Base-by-base conservation (phyloP, 2,113 vertebrate genomes). In the Cyprinodon tularosa region DNA sequence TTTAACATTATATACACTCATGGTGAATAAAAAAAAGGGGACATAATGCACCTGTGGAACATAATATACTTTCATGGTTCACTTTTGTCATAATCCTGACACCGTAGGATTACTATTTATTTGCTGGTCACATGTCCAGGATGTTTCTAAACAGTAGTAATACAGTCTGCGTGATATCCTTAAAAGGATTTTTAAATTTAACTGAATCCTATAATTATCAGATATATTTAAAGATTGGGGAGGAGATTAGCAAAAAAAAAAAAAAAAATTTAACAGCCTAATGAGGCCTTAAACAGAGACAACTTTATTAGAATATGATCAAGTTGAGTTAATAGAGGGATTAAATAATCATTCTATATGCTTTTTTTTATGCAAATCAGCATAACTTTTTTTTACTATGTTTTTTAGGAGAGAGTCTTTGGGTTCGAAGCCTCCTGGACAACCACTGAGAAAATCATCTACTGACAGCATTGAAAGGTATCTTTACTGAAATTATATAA, bases 401-500 rank as follows among this genome's bases (percentile, higher is more conserved):
- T 71, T 1, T 82, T 70, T 9, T 47, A 96, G 96, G 90, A 94
- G 92, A 88, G 61, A 95, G 11, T 96, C 94, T 53, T 77, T 87
- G 9, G 74, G 92, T 67, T 90, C 84, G 39, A 94, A 91, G 78
- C 53, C 89, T 50, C 65, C 91, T 62, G 90, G 81, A 80, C 78
- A 91, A 13, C 87, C 9, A 4, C 86, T 83, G 89, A 90, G 92
- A 80, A 96, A 94, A 53, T 85, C 78, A 70, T 95, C 93, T 53
- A 93, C 84, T 0, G 95, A 95, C 83, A 80, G 84, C 82, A 90
- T 84, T 48, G 96, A 96, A 39, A 94, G 94, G 94, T 96, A 91
- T 71, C 37, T 72, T 9, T 42, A 14, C n/a, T 17, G 50, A n/a
- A 45, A 45, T 45, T 1, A 45, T 11, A 45, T 11, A 10, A 45